Conservation (phyloP, 1,140 invertebrate genomes). For the Eriosoma lanigerum region DNA sequence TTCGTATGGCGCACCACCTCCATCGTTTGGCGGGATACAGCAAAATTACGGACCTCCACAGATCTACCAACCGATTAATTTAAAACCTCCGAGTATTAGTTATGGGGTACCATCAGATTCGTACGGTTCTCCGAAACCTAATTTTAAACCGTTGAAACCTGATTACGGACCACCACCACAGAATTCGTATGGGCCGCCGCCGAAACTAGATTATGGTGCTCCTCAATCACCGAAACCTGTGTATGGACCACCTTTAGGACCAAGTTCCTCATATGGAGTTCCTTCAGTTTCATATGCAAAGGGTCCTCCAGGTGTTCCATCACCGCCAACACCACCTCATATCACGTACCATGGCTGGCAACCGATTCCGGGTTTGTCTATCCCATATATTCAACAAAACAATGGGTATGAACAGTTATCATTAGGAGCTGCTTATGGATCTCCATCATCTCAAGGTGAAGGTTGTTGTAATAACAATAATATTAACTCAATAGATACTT, state of each 20-base stretch:
- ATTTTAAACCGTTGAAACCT: conserved; percentile 20
- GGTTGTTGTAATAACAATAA: conserved; percentile 26
- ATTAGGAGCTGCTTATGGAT: conserved; percentile 18
- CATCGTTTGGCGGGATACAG: not conserved
- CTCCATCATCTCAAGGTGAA: not conserved
- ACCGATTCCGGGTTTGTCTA: conserved; percentile 58
- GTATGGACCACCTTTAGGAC: conserved; percentile 60
- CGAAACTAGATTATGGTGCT: conserved; percentile 58
- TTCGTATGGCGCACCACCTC: conserved; percentile 12
- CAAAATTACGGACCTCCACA: conserved; percentile 22
- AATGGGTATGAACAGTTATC: conserved; percentile 14
- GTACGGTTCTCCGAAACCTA: conserved; percentile 58
- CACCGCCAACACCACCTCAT: conserved; percentile 72
- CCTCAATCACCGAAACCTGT: conserved; percentile 58
- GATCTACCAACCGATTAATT: not conserved
- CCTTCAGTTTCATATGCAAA: conserved; percentile 32
- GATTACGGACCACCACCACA: conserved; percentile 58
- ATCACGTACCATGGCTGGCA: conserved; percentile 72
- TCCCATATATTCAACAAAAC: conserved; percentile 54
- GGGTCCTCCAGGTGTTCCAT: conserved; percentile 64
- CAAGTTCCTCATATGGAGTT: conserved; percentile 41
- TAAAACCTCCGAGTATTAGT: not conserved
- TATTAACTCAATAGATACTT: conserved; percentile 31
- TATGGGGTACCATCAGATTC: conserved; percentile 57
- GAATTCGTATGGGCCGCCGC: conserved; percentile 56